These are phyloP conservation scores for Scaptomyza montana DNA, from an alignment of 1,140 invertebrate genomes.

Conservation along the genomic window DNA sequence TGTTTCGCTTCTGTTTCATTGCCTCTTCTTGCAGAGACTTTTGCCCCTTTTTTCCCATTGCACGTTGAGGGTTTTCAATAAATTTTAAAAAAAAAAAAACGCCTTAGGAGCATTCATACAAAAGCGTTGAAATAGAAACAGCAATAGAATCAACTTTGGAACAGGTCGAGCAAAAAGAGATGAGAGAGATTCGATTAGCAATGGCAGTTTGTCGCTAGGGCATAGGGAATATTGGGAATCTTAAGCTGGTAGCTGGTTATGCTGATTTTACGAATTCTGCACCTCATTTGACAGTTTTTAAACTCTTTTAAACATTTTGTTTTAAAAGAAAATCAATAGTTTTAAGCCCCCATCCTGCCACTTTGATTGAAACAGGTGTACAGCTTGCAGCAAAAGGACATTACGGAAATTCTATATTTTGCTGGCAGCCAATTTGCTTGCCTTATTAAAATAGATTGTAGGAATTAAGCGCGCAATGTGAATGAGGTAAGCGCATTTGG, in stretches of 20 bases:
- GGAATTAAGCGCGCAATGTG: constrained; percentile 60
- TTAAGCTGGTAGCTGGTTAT: too few species aligned
- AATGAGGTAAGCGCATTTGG: constrained; percentile 24
- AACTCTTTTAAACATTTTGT: too few species aligned
- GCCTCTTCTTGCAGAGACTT: constrained; percentile 1
- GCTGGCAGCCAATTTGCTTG: constrained; percentile 58
- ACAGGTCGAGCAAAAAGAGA: background rate
- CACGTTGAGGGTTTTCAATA: constrained; percentile 44
- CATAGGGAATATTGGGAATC: background rate
- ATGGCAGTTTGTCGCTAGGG: too few species aligned
- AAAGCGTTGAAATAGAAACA: constrained; percentile 36
- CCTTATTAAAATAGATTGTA: constrained; percentile 79
- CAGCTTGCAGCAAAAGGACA: background rate
- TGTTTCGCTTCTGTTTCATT: constrained; percentile 65
- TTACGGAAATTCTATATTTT: background rate
- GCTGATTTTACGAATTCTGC: too few species aligned
- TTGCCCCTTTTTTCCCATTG: background rate
- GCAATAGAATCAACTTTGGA: background rate
- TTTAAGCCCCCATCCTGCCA: constrained; percentile 8
- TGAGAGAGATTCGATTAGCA: background rate
- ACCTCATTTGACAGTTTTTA: too few species aligned
- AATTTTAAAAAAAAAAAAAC: constrained; percentile 27
- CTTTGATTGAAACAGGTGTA: constrained; percentile 22
- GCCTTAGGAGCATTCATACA: constrained; percentile 29
- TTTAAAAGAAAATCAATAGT: constrained; percentile 48